Evolutionary conservation across 2,797 vertebrate genomes (phyloP).

Genomic region (Trachops cirrhosus): DNA sequence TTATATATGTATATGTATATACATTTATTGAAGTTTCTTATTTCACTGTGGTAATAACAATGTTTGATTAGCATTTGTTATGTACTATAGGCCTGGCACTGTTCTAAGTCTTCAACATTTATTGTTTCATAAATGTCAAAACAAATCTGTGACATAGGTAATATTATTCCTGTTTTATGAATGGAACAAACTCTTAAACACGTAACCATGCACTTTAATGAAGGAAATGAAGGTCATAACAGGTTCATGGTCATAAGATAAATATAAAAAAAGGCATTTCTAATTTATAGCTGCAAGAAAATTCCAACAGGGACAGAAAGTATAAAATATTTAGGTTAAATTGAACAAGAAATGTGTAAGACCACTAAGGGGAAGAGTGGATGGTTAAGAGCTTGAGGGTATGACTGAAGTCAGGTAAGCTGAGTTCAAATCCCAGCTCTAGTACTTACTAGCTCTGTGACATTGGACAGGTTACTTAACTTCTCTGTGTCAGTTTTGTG

Average conservation of each 20-base stretch:
- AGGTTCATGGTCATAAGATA: constrained; percentile 22
- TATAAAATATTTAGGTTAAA: constrained; percentile 10
- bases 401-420: background rate
- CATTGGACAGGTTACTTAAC: background rate
- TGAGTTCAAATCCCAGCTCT: background rate
- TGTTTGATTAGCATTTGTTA: background rate
- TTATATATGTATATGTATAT: too few species aligned
- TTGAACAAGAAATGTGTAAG: background rate
- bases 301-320: background rate
- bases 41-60: background rate
- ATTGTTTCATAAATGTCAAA: background rate
- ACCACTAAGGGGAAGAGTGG: background rate
- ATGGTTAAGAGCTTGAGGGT: background rate
- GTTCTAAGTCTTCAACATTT: background rate
- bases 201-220: background rate
- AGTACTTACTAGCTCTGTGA: background rate
- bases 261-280: background rate
- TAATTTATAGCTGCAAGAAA: background rate
- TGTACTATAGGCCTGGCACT: background rate
- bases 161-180: background rate
- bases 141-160: background rate
- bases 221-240: background rate
- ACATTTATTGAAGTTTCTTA: background rate
- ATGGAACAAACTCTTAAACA: background rate
- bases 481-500: background rate